Conservation (phyloP, 2,797 vertebrate genomes). For the Silurus aristotelis region DNA sequence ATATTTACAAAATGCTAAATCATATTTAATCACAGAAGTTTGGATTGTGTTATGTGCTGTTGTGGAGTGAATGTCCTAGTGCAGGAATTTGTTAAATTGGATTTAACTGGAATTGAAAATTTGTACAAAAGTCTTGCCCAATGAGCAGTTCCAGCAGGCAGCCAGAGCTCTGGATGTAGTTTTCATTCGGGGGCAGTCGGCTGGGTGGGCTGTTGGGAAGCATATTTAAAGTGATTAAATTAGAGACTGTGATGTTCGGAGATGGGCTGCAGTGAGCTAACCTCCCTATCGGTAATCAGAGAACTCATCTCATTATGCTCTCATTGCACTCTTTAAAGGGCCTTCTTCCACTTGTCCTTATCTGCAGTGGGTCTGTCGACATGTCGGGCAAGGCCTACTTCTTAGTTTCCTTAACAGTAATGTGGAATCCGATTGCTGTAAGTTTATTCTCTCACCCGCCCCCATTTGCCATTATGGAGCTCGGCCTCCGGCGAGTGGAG, state of each 20-base stretch:
- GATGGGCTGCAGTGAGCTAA: constrained; percentile 47
- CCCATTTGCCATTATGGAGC: constrained; percentile 43
- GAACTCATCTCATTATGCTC: constrained; percentile 62
- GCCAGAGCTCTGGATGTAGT: constrained; percentile 3
- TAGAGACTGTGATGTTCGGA: constrained; percentile 45
- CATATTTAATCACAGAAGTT: neutral
- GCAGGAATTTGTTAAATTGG: neutral
- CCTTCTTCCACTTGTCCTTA: constrained; percentile 56
- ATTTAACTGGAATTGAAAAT: constrained; percentile 5
- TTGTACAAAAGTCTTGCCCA: neutral
- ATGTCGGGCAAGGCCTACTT: constrained; percentile 44
- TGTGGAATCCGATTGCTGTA: constrained; percentile 46
- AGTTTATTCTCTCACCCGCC: constrained; percentile 52
- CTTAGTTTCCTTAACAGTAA: constrained; percentile 53
- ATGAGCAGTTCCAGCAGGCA: constrained; percentile 11
- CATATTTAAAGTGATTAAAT: constrained; percentile 52
- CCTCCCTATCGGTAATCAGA: constrained; percentile 60
- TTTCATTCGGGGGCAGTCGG: constrained; percentile 18
- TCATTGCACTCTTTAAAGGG: constrained; percentile 57
- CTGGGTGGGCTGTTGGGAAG: constrained; percentile 46
- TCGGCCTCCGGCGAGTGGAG: constrained; percentile 44
- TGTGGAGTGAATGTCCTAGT: constrained; percentile 5
- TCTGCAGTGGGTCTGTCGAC: constrained; percentile 50
- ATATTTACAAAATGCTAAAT: neutral
- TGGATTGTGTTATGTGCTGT: neutral